phyloP scores from a whole-genome alignment of 2,113 vertebrate species.

The Spheniscus mendiculus region DNA sequence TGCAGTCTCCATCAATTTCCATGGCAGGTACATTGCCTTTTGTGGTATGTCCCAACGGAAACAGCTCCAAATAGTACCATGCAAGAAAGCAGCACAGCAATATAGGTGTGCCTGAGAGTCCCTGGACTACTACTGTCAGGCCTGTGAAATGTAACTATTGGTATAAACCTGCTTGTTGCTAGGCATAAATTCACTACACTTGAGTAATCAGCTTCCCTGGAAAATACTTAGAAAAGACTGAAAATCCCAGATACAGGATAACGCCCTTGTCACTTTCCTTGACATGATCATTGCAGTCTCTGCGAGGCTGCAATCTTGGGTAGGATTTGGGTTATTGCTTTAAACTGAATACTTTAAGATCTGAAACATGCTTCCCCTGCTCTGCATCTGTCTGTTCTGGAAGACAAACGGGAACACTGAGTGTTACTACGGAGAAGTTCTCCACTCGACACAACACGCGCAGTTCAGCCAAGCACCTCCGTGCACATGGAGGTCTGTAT shows the following conservation, averaged over 20 bases:
- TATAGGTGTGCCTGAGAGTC: background rate
- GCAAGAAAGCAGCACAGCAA: background rate
- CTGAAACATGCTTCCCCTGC: background rate
- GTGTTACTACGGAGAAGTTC: background rate
- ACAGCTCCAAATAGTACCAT: background rate
- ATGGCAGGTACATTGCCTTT: background rate
- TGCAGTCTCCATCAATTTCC: background rate
- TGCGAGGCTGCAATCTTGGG: background rate
- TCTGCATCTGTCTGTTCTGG: background rate
- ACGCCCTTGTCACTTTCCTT: background rate
- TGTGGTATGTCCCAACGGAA: background rate
- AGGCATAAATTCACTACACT: background rate
- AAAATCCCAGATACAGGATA: background rate
- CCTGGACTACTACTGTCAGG: background rate
- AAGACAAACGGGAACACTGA: background rate
- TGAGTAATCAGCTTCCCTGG: background rate
- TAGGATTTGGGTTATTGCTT: background rate
- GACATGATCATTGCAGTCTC: background rate
- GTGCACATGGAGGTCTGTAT: background rate
- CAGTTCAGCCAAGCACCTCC: background rate
- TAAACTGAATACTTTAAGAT: background rate
- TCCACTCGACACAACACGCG: accelerated
- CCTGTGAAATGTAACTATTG: background rate
- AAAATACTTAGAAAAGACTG: background rate
- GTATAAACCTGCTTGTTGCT: background rate